These are phyloP conservation scores for Galerucella pusilla DNA, from an alignment of 2,888 invertebrate genomes.

Conservation along the genomic window DNA sequence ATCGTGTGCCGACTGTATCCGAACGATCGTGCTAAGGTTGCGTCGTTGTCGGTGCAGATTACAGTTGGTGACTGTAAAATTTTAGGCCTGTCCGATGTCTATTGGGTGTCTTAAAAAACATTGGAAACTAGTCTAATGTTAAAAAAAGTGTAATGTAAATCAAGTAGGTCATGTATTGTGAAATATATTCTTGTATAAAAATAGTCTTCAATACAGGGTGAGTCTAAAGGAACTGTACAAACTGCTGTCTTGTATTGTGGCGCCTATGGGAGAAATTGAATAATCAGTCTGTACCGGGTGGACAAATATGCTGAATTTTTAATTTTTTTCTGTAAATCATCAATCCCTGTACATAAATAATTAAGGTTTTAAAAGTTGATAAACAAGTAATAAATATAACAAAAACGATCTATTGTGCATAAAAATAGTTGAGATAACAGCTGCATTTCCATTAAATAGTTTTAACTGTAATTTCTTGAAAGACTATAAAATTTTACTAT, in stretches of 20 bases:
- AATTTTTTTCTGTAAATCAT: too few species aligned
- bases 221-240: too few species aligned
- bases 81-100: background rate
- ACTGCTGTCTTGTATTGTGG: too few species aligned
- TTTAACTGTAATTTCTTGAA: background rate
- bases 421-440: background rate
- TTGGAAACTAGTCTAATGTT: too few species aligned
- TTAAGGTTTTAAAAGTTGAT: background rate
- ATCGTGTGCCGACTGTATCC: background rate
- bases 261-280: too few species aligned
- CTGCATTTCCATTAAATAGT: background rate
- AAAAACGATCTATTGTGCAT: background rate
- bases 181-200: too few species aligned
- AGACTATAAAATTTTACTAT: background rate
- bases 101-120: too few species aligned
- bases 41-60: background rate
- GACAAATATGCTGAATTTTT: too few species aligned
- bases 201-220: too few species aligned
- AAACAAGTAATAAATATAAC: background rate
- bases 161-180: too few species aligned
- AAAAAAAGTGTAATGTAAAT: too few species aligned
- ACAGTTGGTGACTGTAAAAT: background rate
- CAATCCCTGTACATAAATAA: background rate
- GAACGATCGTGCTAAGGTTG: constrained; percentile 4
- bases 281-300: too few species aligned